Percentiles rank a stretch among this genome's conserved stretches.
These are phyloP conservation scores for Hylyphantes graminicola DNA, from an alignment of 1,140 invertebrate species.

Conservation along the genomic window DNA sequence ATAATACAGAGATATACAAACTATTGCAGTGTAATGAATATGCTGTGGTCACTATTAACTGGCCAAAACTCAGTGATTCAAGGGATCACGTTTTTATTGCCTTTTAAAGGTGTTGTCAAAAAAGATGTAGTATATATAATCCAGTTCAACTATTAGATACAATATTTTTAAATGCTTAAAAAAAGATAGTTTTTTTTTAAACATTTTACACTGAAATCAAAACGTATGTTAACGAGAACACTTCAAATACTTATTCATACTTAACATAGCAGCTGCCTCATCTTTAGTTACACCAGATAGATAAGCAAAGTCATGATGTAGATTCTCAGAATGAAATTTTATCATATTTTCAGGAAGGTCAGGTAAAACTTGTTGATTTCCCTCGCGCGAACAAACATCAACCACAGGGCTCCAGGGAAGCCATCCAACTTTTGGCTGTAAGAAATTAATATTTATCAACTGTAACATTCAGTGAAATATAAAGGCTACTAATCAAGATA, in stretches of 20 bases:
- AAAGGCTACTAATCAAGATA: neutral
- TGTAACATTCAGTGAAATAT: neutral
- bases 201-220: no score
- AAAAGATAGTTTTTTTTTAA: no score
- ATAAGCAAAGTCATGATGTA: slow-evolving; percentile 76
- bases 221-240: no score
- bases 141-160: no score
- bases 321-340: slow-evolving; percentile 74
- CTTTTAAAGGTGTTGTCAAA: no score
- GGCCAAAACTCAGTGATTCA: no score
- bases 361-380: slow-evolving; percentile 79
- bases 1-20: no score
- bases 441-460: slow-evolving; percentile 21
- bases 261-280: slow-evolving; percentile 85
- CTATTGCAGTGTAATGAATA: no score
- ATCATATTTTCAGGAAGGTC: slow-evolving; percentile 82
- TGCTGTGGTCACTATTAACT: no score
- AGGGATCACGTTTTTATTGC: no score
- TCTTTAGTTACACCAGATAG: slow-evolving; percentile 91
- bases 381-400: slow-evolving; percentile 83
- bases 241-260: slow-evolving; percentile 70
- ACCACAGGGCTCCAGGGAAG: slow-evolving; percentile 94
- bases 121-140: no score
- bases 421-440: slow-evolving; percentile 84
- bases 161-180: no score